phyloP scores from a whole-genome alignment of 2,888 invertebrate genomes.

The Nineta flava region DNA sequence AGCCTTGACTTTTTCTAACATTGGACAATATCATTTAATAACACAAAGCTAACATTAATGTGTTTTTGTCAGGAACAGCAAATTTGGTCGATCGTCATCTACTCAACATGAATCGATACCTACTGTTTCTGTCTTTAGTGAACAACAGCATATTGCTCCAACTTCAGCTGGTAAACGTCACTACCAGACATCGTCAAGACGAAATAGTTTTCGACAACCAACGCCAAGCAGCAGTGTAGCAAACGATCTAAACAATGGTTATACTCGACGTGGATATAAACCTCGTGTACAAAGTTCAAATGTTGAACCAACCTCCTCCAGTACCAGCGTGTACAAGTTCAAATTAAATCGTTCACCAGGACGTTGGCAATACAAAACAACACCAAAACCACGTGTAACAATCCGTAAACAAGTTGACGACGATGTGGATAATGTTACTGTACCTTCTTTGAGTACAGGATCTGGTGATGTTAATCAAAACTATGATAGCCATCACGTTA shows the following conservation, averaged over 20 bases:
- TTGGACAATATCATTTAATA: neutral
- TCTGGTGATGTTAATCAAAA: constrained; percentile 13
- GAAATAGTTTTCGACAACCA: constrained; percentile 3
- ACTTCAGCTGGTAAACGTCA: constrained; percentile 32
- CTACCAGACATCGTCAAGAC: constrained; percentile 24
- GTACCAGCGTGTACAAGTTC: constrained; percentile 58
- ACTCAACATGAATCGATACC: constrained; percentile 34
- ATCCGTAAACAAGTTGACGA: constrained; percentile 54
- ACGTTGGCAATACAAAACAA: constrained; percentile 83
- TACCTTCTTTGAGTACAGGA: constrained; percentile 12
- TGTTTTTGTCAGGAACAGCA: constrained; percentile 17
- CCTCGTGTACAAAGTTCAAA: constrained; percentile 41
- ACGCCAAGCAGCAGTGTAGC: constrained; percentile 18
- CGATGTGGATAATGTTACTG: constrained; percentile 24
- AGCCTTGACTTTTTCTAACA: neutral
- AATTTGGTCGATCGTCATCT: constrained; percentile 31
- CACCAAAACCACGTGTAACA: constrained; percentile 69
- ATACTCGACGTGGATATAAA: constrained; percentile 46
- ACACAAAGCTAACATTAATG: too few relatives aligned
- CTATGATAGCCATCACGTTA: constrained; percentile 32
- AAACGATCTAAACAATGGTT: neutral
- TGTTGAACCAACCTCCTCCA: constrained; percentile 31
- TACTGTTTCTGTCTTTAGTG: constrained; percentile 52
- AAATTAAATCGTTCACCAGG: constrained; percentile 70
- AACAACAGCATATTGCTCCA: constrained; percentile 32